Percentiles rank a stretch among this genome's conserved stretches.
Conservation (phyloP, 1,140 invertebrate species). For the Sminthurides bifidus region DNA sequence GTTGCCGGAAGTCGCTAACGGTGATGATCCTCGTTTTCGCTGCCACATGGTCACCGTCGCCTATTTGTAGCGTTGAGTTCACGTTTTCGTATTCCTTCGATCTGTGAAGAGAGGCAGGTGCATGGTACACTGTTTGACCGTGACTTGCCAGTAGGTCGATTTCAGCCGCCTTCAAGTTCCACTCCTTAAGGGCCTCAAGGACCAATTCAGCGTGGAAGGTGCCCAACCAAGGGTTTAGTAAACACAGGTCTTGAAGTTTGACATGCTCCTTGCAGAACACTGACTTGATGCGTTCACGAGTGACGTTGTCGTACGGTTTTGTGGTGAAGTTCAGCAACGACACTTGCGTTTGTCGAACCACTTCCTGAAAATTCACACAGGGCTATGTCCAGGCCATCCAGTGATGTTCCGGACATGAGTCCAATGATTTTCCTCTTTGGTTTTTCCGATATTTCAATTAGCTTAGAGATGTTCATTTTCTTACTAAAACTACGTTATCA, state of each 20-base stretch:
- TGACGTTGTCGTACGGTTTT: slow-evolving; percentile 1
- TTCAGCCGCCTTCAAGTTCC: not conserved
- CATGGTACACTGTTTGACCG: slow-evolving; percentile 20
- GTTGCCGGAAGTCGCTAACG: slow-evolving; percentile 17
- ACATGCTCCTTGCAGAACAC: slow-evolving; percentile 6
- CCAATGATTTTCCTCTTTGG: slow-evolving; percentile 10
- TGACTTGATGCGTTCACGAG: not conserved
- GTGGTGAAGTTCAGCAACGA: slow-evolving; percentile 6
- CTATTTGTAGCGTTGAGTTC: slow-evolving; percentile 18
- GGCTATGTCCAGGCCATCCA: slow-evolving; percentile 18
- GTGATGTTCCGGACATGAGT: slow-evolving; percentile 17
- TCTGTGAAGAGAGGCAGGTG: slow-evolving; percentile 12
- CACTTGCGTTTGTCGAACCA: slow-evolving; percentile 2
- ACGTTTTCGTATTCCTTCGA: not conserved
- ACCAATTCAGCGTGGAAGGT: slow-evolving; percentile 12
- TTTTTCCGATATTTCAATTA: slow-evolving; percentile 1
- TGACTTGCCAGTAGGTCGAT: slow-evolving; percentile 19
- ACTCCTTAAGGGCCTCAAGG: slow-evolving; percentile 3
- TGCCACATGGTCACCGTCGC: slow-evolving; percentile 16
- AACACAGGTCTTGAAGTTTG: slow-evolving; percentile 4
- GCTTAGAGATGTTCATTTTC: slow-evolving; percentile 6
- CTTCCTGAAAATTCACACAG: slow-evolving; percentile 4
- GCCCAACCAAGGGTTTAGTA: slow-evolving; percentile 15
- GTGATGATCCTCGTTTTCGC: slow-evolving; percentile 15
- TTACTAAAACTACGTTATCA: no score